Evolutionary conservation across 2,797 vertebrate genomes (phyloP).

Genomic region (Rachycentron canadum): DNA sequence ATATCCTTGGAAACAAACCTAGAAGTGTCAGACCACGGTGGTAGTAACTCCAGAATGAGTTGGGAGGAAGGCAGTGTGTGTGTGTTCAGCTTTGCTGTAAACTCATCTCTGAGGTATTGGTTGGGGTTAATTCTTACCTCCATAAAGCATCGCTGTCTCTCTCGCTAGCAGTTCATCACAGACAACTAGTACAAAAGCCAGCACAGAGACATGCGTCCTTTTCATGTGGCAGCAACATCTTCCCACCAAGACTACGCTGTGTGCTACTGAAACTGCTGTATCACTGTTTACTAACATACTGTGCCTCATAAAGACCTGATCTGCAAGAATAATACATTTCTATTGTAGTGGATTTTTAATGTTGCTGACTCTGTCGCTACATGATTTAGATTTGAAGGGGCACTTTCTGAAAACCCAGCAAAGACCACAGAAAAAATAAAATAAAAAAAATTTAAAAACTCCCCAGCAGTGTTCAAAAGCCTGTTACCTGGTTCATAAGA

Average conservation of each 20-base stretch:
- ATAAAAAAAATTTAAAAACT: neutral
- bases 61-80: neutral
- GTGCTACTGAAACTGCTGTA: slow-evolving; percentile 74
- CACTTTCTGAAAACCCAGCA: neutral
- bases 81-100: slow-evolving; percentile 68
- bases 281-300: slow-evolving; percentile 78
- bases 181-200: slow-evolving; percentile 53
- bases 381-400: neutral
- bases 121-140: slow-evolving; percentile 46
- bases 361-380: neutral
- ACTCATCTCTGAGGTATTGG: slow-evolving; percentile 30
- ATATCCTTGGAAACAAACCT: neutral
- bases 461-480: neutral
- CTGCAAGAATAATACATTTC: neutral
- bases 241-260: slow-evolving; percentile 62
- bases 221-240: slow-evolving; percentile 83
- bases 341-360: too few relatives aligned
- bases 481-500: neutral
- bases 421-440: too few relatives aligned
- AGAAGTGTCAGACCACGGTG: slow-evolving; percentile 39
- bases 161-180: slow-evolving; percentile 25
- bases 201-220: slow-evolving; percentile 40
- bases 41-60: slow-evolving; percentile 17
- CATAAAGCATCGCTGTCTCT: slow-evolving; percentile 5
- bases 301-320: neutral